Evolutionary conservation across 2,113 vertebrate species (phyloP).

Genomic region (Misgurnus anguillicaudatus): DNA sequence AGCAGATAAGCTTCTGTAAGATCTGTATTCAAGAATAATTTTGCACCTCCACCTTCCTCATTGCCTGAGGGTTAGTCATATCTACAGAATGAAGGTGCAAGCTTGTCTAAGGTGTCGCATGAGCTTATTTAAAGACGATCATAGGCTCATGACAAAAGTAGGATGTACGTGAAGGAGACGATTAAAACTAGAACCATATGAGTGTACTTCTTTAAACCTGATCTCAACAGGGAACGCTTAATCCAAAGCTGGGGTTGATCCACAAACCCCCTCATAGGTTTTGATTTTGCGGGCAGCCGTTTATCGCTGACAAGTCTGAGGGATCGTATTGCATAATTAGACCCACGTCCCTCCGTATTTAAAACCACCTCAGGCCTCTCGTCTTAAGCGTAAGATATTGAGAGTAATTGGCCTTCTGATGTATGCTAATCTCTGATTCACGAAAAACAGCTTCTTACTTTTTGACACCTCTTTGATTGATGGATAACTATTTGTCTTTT

Average conservation of each 20-base stretch:
- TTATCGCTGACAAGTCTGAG: slow-evolving; percentile 63
- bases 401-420: slow-evolving; percentile 47
- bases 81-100: slow-evolving; percentile 47
- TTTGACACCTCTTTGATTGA: neutral
- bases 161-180: slow-evolving; percentile 48
- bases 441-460: slow-evolving; percentile 5
- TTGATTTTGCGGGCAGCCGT: slow-evolving; percentile 58
- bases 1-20: too few relatives aligned
- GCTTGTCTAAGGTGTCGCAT: slow-evolving; percentile 44
- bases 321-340: slow-evolving; percentile 71
- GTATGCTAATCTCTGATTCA: slow-evolving; percentile 36
- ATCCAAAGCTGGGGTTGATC: slow-evolving; percentile 73
- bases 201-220: slow-evolving; percentile 53
- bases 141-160: slow-evolving; percentile 39
- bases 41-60: slow-evolving; percentile 17
- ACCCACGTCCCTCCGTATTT: slow-evolving; percentile 67
- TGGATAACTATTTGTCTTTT: neutral
- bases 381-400: slow-evolving; percentile 32
- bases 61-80: slow-evolving; percentile 26
- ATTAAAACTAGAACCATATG: slow-evolving; percentile 57
- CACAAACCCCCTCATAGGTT: slow-evolving; percentile 64
- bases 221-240: slow-evolving; percentile 65
- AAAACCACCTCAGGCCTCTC: slow-evolving; percentile 57
- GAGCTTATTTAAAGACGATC: slow-evolving; percentile 38
- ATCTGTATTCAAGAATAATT: neutral